These are phyloP conservation scores for Myopa tessellatipennis DNA, from an alignment of 2,888 invertebrate genomes.

Conservation along the genomic window DNA sequence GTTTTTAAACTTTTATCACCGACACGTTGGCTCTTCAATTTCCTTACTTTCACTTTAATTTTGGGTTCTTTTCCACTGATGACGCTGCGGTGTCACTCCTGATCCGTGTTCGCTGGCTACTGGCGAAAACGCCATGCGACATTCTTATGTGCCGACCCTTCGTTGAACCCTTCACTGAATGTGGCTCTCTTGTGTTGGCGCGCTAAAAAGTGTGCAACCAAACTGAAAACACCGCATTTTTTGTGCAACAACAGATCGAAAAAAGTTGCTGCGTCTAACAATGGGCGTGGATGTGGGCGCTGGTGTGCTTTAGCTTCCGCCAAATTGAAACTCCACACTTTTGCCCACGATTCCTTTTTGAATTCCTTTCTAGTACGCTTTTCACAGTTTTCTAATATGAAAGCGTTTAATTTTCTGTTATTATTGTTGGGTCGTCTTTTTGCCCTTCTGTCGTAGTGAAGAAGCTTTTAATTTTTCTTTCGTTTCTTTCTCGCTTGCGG, in stretches of 20 bases:
- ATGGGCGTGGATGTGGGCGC: not conserved
- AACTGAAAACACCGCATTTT: not conserved
- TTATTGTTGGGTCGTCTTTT: not conserved
- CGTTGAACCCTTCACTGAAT: not conserved
- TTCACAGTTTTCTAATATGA: slow-evolving; percentile 4
- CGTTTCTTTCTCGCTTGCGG: not conserved
- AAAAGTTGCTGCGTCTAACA: not conserved
- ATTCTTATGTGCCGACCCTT: no score
- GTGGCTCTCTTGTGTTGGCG: not conserved
- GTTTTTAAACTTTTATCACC: not conserved
- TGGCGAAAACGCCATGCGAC: no score
- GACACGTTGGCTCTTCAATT: slow-evolving; percentile 11
- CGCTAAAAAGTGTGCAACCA: slow-evolving; percentile 27
- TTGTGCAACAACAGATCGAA: not conserved
- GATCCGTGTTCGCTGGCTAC: not conserved
- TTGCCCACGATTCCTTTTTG: not conserved
- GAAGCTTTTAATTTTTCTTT: not conserved
- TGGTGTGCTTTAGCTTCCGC: slow-evolving; percentile 3
- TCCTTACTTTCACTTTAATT: not conserved
- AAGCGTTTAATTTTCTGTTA: slow-evolving; percentile 15
- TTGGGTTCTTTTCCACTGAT: not conserved
- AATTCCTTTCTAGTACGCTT: not conserved
- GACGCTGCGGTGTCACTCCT: not conserved
- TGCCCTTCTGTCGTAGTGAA: not conserved
- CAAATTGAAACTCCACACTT: slow-evolving; percentile 20